Evolutionary conservation across 2,888 invertebrate genomes (phyloP).

Genomic region (Metallyticus violacea): DNA sequence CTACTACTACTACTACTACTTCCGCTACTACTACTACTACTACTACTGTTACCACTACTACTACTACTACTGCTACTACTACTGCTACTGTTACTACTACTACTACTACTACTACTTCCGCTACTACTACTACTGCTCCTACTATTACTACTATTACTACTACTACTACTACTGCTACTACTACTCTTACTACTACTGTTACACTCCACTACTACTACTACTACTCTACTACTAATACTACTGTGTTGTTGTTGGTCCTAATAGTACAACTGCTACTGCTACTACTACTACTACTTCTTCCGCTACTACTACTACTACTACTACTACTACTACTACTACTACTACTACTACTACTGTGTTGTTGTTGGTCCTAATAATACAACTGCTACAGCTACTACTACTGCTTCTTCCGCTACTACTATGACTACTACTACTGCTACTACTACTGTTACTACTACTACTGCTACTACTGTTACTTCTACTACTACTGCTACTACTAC

Average conservation of each 20-base stretch:
- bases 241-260: neutral
- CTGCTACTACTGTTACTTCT: neutral
- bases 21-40: neutral
- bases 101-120: neutral
- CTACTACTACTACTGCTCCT: neutral
- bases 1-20: neutral
- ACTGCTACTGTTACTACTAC: neutral
- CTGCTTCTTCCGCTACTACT: neutral
- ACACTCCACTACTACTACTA: neutral
- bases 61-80: neutral
- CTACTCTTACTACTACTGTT: neutral
- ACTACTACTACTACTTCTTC: too few relatives aligned
- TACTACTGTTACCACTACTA: neutral
- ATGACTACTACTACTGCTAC: neutral
- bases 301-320: conserved; percentile 2
- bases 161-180: neutral
- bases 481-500: neutral
- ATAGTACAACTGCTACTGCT: neutral
- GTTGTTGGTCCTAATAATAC: neutral
- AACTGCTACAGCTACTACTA: neutral
- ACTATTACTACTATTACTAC: neutral
- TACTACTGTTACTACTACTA: neutral
- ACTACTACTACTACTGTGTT: neutral
- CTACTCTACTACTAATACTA: too few relatives aligned
- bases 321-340: conserved; percentile 6